Conservation (phyloP, 2,888 invertebrate genomes). For the Crioceris asparagi region DNA sequence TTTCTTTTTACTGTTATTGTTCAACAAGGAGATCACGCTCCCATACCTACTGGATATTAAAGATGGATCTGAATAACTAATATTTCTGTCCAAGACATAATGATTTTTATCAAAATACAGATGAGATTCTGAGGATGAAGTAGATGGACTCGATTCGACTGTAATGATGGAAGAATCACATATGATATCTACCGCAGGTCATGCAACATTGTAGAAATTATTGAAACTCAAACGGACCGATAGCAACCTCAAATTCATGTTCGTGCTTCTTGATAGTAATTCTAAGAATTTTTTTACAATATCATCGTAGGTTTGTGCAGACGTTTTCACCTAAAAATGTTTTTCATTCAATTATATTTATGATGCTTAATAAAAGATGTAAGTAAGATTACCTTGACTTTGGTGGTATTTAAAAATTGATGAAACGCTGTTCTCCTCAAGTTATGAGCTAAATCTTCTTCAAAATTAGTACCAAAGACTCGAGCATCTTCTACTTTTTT, state of each 20-base stretch:
- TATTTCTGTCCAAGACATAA: neutral
- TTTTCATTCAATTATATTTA: too few relatives aligned
- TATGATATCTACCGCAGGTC: conserved; percentile 41
- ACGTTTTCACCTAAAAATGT: too few relatives aligned
- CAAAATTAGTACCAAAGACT: conserved; percentile 48
- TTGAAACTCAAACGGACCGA: conserved; percentile 92
- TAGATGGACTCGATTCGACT: neutral
- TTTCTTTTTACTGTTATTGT: conserved; percentile 28
- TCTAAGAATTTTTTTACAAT: conserved; percentile 79
- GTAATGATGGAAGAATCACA: neutral
- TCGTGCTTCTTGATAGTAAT: conserved; percentile 71
- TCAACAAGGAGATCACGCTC: conserved; percentile 31
- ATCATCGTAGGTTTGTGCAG: conserved; percentile 59
- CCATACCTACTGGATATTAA: conserved; percentile 28
- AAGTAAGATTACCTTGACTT: conserved; percentile 34
- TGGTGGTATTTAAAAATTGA: conserved; percentile 45
- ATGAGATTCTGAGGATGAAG: neutral
- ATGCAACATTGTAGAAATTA: conserved; percentile 80
- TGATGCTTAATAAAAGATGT: too few relatives aligned
- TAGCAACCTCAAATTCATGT: conserved; percentile 79
- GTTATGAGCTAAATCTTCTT: conserved; percentile 48
- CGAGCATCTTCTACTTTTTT: conserved; percentile 34
- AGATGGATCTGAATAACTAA: conserved; percentile 1
- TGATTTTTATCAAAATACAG: neutral
- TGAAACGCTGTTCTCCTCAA: conserved; percentile 51